Evolutionary conservation across 2,797 vertebrate genomes (phyloP), one percentile per base, ranked within the genome.

Genomic region (Microctenopoma stevenorrisi): DNA sequence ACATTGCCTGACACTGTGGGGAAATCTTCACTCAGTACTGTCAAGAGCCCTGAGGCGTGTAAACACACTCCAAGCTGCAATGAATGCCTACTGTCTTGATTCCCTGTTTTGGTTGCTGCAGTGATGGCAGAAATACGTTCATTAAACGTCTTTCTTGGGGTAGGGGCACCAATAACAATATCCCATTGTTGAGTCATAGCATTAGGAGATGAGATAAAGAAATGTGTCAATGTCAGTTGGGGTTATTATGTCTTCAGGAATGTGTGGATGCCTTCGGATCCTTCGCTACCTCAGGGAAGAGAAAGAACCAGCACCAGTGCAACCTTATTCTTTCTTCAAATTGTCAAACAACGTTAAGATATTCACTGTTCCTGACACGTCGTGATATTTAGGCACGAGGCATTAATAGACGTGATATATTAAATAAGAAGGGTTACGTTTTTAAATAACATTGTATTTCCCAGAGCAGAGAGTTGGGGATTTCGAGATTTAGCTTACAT

Each of bases 51-150:
- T 8, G 30, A 74, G 79, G 85, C 33, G 13, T 38, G 76, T 76
- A 83, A 89, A 89, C 72, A 78, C 4, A 5, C 54, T 4, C 59
- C 50, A 14, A 76, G 77, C 72, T 70, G 46, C 81, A 35, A 35
- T 78, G 81, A 35, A 35, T 78, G 81, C 86, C 81, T 84, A 73
- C 80, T 75, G 82, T 82, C 66, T 76, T 82, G 78, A 86, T 88
- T 74, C 73, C 74, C 5, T 87, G 88, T 86, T 88, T 84, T 81
- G 78, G 68, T 78, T 16, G 54, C 66, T 4, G 40, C 55, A 1
- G 50, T 1, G 1, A 40, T 37, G 64, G 52, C 61, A 60, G 30
- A 64, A 68, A 74, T 42, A 48, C 40, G 16, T 64, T 78, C 56
- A 72, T 87, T 77, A 73, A 53, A 13, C 25, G 1, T 61, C 64